Conservation (phyloP, 2,888 invertebrate genomes). For the Siphonodentalium dalli region DNA sequence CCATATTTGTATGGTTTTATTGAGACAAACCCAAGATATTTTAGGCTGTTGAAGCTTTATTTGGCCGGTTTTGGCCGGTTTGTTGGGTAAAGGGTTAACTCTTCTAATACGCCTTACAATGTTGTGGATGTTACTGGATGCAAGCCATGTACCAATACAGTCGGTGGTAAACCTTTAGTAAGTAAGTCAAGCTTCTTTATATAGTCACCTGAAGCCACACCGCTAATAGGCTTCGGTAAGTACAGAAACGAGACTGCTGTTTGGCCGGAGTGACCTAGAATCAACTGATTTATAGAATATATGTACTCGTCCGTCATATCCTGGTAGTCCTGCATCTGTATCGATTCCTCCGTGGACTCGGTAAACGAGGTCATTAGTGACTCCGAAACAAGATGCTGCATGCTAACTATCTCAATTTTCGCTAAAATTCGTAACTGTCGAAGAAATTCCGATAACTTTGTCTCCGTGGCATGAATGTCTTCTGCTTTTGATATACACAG, state of each 20-base stretch:
- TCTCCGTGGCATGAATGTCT: conserved; percentile 54
- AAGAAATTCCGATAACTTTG: conserved; percentile 71
- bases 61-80: too few relatives aligned
- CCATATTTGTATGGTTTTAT: too few relatives aligned
- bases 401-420: conserved; percentile 72
- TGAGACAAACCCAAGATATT: too few relatives aligned
- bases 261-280: conserved; percentile 77
- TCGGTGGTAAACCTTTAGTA: conserved; percentile 88
- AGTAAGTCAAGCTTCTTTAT: conserved; percentile 79
- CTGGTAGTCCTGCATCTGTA: conserved; percentile 43
- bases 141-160: conserved; percentile 91
- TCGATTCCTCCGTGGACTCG: too few relatives aligned
- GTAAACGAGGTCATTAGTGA: conserved; percentile 31
- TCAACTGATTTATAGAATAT: conserved; percentile 71
- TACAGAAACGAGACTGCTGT: conserved; percentile 93
- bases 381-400: conserved; percentile 17
- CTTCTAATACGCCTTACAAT: conserved; percentile 74
- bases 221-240: conserved; percentile 81
- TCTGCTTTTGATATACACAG: conserved; percentile 70
- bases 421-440: conserved; percentile 87
- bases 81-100: too few relatives aligned
- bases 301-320: conserved; percentile 47
- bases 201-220: conserved; percentile 62
- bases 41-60: too few relatives aligned
- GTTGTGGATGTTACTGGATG: conserved; percentile 96